phyloP scores from a whole-genome alignment of 64 coral and sea anemone genomes.

The Stylophora pistillata region DNA sequence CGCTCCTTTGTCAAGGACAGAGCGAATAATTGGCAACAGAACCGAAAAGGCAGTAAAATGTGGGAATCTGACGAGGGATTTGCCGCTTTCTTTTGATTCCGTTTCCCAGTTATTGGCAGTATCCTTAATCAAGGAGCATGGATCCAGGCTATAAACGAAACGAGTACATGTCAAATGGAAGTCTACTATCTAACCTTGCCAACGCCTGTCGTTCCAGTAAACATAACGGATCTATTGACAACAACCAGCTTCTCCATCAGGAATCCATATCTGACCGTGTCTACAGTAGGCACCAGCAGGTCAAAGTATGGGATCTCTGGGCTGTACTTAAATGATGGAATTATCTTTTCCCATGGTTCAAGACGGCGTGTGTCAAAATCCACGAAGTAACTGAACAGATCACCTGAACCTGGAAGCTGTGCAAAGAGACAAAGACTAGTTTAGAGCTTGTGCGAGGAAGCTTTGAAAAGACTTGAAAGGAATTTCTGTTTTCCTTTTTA shows the following conservation, averaged over 20 bases:
- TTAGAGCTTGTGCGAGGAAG: not conserved
- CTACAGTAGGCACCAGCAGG: constrained; percentile 93
- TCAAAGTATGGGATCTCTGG: constrained; percentile 90
- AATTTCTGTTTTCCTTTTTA: no score
- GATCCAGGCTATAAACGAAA: not conserved
- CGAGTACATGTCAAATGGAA: not conserved
- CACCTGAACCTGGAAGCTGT: constrained; percentile 90
- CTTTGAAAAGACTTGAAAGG: no score
- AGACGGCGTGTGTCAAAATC: constrained; percentile 95
- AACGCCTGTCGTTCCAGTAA: constrained; percentile 97
- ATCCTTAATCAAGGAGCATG: not conserved
- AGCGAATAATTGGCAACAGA: not conserved
- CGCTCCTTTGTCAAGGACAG: not conserved
- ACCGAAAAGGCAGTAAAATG: no score
- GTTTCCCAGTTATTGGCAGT: not conserved
- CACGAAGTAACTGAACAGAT: constrained; percentile 96
- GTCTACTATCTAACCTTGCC: constrained; percentile 69
- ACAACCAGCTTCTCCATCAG: constrained; percentile 90
- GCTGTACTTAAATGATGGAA: constrained; percentile 92
- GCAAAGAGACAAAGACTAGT: not conserved
- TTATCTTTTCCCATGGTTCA: constrained; percentile 99
- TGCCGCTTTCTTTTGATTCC: not conserved
- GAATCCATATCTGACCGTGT: constrained; percentile 94
- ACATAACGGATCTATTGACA: constrained; percentile 93
- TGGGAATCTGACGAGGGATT: no score